These are phyloP conservation scores for Heliconius congener DNA, from an alignment of 1,140 invertebrate genomes.

Conservation along the genomic window DNA sequence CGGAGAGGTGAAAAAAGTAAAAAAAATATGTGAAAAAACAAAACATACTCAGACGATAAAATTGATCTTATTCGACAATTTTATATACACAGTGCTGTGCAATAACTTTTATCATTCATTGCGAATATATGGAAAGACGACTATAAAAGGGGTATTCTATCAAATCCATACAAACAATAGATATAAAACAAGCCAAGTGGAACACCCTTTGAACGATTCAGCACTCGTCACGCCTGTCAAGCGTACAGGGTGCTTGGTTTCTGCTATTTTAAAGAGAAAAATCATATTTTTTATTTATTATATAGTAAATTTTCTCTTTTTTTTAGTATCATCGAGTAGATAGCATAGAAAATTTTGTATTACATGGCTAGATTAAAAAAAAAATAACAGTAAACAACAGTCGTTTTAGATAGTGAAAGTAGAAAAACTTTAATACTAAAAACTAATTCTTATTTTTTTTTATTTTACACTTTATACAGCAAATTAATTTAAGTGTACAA, in stretches of 20 bases:
- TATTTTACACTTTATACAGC: neutral
- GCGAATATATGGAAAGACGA: constrained; percentile 18
- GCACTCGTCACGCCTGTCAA: constrained; percentile 59
- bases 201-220: constrained; percentile 70
- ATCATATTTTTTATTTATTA: neutral
- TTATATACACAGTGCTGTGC: neutral
- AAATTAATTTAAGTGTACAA: neutral
- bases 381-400: too few relatives aligned
- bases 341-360: too few relatives aligned
- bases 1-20: neutral
- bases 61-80: constrained; percentile 1
- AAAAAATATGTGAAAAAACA: neutral
- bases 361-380: too few relatives aligned
- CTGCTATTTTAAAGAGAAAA: constrained; percentile 33
- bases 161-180: constrained; percentile 72
- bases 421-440: too few relatives aligned
- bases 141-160: constrained; percentile 63
- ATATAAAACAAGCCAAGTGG: constrained; percentile 74
- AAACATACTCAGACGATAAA: neutral
- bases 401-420: too few relatives aligned
- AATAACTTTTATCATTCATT: constrained; percentile 23
- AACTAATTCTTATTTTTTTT: too few relatives aligned
- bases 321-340: too few relatives aligned
- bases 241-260: constrained; percentile 53
- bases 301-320: neutral